Base-by-base conservation (phyloP, 2,888 invertebrate species). In the Maniola hyperantus region DNA sequence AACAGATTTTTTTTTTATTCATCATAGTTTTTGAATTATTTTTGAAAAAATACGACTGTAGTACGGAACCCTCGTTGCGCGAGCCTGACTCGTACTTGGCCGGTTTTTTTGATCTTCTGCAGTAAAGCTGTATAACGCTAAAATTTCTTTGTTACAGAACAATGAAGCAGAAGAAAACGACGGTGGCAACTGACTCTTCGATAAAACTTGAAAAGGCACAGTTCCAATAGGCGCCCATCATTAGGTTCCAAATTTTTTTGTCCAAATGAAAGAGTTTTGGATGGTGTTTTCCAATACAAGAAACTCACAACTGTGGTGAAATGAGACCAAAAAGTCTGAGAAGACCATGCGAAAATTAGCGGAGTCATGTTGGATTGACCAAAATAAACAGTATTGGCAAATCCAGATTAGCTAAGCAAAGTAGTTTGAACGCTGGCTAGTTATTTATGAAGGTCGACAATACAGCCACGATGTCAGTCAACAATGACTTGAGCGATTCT, bases 401-500 rank as follows among this genome's bases (percentile, higher is more conserved):
- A 26, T 2, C 39, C 54, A 34, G 26, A 54, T 10, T 13, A 20
- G 51, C 36, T 36, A n/a, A 20, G 4, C 4, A 42, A 8, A 13
- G 20, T 13, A 13, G 4, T 18, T 6, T 7, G 13, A 42, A 6
- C 0, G 13, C 42, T 5, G n/a, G 36, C 8, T 53, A 34, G 13
- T 33, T 44, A 67, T 66, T 46, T 44, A 71, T 68, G 71, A 68
- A 68, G 69, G 59, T 53, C 54, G 70, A 63, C 5, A 66, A 68
- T 48, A 66, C 66, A 57, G 65, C 59, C 50, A 85, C 79, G 62
- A 91, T 91, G 91, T 85, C 91, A 42, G 80, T 88, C 44, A 84
- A 82, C 65, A 89, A 89, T 71, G 91, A 91, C 60, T 68, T 89
- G 51, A 85, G 83, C 64, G 91, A 89, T 4, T 70, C 63, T 34